phyloP scores from a whole-genome alignment of 2,113 vertebrate species.

The Aix galericulata region DNA sequence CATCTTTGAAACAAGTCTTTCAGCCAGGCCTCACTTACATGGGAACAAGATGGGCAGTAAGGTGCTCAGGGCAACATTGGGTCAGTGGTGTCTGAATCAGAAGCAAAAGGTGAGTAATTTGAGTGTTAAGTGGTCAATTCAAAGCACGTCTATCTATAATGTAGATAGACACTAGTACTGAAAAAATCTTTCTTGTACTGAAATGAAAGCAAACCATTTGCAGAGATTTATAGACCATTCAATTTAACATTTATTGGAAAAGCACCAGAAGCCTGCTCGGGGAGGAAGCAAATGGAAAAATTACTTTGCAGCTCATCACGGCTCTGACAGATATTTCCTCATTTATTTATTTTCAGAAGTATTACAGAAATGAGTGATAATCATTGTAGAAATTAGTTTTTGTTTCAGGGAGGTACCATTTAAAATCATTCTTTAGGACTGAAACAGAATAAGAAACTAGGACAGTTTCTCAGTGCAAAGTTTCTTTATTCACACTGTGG shows the following conservation, averaged over 20 bases:
- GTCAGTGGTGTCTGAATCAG: not conserved
- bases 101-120: not conserved
- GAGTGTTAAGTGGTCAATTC: not conserved
- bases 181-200: not conserved
- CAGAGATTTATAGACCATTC: not conserved
- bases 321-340: not conserved
- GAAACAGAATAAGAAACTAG: not conserved
- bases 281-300: not conserved
- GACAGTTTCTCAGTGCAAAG: not conserved
- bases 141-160: not conserved
- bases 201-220: not conserved
- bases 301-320: not conserved
- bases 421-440: not conserved
- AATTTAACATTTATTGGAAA: not conserved
- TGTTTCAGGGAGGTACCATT: not conserved
- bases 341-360: slow-evolving; percentile 13
- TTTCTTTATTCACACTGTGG: not conserved
- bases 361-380: not conserved
- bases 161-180: not conserved
- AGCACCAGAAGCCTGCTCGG: not conserved
- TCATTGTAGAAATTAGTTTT: not conserved
- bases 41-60: not conserved
- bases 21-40: not conserved
- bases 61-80: not conserved
- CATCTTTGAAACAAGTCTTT: not conserved